These are phyloP conservation scores for Theonella swinhoei DNA, from an alignment of 37 sponge, comb jelly and placozoan species.

Conservation along the genomic window DNA sequence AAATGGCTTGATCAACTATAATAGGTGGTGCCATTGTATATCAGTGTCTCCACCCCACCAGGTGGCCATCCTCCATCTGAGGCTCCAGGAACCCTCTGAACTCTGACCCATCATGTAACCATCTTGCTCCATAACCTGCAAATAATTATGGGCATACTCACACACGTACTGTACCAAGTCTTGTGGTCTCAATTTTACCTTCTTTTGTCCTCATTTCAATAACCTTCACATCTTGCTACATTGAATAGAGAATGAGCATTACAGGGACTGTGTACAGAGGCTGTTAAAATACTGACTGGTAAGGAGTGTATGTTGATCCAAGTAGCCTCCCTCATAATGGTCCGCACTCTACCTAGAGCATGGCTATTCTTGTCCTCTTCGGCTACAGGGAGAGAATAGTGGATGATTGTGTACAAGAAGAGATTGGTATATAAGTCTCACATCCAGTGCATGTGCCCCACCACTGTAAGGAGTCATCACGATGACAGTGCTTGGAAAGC, in stretches of 20 bases:
- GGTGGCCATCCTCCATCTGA: slow-evolving; percentile 84
- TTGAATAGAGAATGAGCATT: neutral
- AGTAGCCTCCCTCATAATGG: slow-evolving; percentile 49
- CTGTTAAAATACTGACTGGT: slow-evolving; percentile 18
- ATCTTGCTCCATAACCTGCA: slow-evolving; percentile 74
- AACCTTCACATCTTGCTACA: slow-evolving; percentile 72
- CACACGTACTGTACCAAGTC: neutral
- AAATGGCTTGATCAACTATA: too few relatives aligned
- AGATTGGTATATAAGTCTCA: slow-evolving; percentile 24
- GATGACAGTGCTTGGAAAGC: slow-evolving; percentile 76
- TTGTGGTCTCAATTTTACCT: slow-evolving; percentile 13
- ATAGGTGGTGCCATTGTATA: too few relatives aligned
- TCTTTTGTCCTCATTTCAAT: slow-evolving; percentile 71
- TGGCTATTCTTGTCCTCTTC: slow-evolving; percentile 74
- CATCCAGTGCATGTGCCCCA: slow-evolving; percentile 79
- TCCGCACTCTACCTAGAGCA: slow-evolving; percentile 39
- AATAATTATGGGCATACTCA: neutral
- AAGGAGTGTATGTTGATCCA: slow-evolving; percentile 83
- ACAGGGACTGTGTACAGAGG: neutral
- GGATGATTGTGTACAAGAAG: neutral
- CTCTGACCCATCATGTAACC: slow-evolving; percentile 75
- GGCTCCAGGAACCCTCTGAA: slow-evolving; percentile 89
- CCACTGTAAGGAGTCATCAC: slow-evolving; percentile 72
- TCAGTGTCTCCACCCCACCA: slow-evolving; percentile 40
- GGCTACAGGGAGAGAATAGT: neutral